Percentiles rank a stretch among this genome's conserved stretches.
These are phyloP conservation scores for Pseudomyrmex flavicornis DNA, from an alignment of 1,140 invertebrate species.

Conservation along the genomic window DNA sequence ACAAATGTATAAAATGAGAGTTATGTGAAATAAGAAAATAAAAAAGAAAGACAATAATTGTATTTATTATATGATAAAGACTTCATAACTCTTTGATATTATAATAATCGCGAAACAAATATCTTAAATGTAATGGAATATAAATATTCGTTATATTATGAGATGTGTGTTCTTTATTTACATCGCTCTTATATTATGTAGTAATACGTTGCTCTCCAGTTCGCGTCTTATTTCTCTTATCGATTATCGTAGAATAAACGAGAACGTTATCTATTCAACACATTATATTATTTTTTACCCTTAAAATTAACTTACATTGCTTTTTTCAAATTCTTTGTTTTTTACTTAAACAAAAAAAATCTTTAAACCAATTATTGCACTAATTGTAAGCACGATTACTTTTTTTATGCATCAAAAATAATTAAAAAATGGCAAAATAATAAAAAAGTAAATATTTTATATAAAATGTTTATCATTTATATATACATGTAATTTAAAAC, in stretches of 20 bases:
- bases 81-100: constrained; percentile 29
- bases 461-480: too few species aligned
- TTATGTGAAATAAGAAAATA: constrained; percentile 30
- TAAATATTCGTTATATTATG: constrained; percentile 5
- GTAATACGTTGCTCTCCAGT: constrained; percentile 2
- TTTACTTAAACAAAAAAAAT: too few species aligned
- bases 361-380: too few species aligned
- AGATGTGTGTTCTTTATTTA: constrained; percentile 27
- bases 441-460: too few species aligned
- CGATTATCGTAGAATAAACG: background rate
- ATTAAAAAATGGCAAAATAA: too few species aligned
- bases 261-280: background rate
- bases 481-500: too few species aligned
- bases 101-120: constrained; percentile 17
- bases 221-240: background rate
- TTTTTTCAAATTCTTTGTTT: constrained; percentile 16
- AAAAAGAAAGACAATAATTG: constrained; percentile 26
- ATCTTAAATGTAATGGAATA: constrained; percentile 40
- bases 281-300: background rate
- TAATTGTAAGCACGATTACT: too few species aligned
- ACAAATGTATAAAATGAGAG: constrained; percentile 61
- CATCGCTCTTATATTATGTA: constrained; percentile 4
- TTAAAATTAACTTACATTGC: constrained; percentile 20
- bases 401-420: too few species aligned
- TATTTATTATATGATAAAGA: constrained; percentile 45